Evolutionary conservation across 2,113 vertebrate genomes (phyloP).

Genomic region (Prionailurus viverrinus): DNA sequence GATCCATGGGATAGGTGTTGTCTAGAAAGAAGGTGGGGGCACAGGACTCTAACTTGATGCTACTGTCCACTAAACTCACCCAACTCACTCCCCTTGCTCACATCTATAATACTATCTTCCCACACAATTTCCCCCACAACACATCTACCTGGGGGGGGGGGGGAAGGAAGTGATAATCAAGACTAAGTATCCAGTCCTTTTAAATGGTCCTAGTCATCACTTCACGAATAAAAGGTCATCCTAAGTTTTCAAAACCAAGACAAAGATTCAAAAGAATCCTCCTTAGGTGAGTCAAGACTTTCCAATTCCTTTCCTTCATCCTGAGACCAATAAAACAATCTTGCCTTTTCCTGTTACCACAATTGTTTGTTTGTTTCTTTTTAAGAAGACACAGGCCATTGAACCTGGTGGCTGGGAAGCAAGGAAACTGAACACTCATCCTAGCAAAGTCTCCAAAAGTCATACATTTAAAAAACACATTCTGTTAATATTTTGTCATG

Average conservation of each 20-base stretch:
- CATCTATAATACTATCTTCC: background rate
- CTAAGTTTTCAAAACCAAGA: background rate
- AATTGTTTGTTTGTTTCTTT: background rate
- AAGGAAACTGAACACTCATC: background rate
- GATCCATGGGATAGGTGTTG: background rate
- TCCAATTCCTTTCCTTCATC: background rate
- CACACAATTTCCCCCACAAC: background rate
- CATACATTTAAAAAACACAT: background rate
- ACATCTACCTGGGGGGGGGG: background rate
- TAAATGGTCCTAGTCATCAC: background rate
- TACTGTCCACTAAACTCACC: background rate
- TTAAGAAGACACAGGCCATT: background rate
- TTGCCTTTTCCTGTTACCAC: background rate
- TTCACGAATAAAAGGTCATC: background rate
- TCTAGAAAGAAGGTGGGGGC: background rate
- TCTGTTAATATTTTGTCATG: background rate
- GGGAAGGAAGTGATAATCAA: background rate
- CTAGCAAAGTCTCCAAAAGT: conserved; percentile 19
- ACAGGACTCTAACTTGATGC: background rate
- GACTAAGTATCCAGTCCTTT: background rate
- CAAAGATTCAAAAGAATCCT: background rate
- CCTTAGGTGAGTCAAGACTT: background rate
- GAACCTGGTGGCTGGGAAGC: background rate
- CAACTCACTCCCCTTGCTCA: background rate
- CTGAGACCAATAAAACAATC: background rate